A percentile compares a stretch with the other conserved stretches of the same genome.
These are phyloP conservation scores for Stylophora pistillata DNA, from an alignment of 64 coral and sea anemone species.

Conservation along the genomic window DNA sequence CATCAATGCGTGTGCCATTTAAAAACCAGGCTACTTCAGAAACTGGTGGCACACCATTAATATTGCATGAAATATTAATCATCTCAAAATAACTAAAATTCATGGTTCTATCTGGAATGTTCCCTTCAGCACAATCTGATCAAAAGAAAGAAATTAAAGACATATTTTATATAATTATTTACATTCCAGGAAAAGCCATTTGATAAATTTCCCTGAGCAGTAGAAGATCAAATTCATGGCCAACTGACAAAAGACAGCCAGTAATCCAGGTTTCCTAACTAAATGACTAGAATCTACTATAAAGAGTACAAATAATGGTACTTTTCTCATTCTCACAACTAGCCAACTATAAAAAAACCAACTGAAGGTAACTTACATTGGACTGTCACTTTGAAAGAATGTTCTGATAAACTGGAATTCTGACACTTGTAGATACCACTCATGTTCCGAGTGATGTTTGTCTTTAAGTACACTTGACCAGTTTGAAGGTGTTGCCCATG, in stretches of 20 bases:
- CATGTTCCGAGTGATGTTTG: neutral
- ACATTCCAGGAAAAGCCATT: too few species aligned
- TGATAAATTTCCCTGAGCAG: too few species aligned
- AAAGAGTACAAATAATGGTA: too few species aligned
- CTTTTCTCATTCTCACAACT: too few species aligned
- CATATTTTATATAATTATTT: too few species aligned
- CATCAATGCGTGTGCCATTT: neutral
- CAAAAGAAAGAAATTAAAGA: neutral
- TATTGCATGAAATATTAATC: neutral
- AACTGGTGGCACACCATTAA: neutral
- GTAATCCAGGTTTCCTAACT: too few species aligned
- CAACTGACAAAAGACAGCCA: too few species aligned
- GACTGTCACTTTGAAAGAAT: neutral
- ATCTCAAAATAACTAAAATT: neutral
- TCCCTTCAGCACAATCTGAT: conserved; percentile 2
- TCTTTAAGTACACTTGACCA: neutral
- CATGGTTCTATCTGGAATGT: neutral
- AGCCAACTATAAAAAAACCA: too few species aligned
- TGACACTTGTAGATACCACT: neutral
- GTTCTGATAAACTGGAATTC: neutral
- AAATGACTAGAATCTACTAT: too few species aligned
- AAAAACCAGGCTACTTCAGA: neutral
- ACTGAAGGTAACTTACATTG: neutral
- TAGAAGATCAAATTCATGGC: too few species aligned
- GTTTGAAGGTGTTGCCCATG: neutral